Evolutionary conservation across 2,113 vertebrate species (phyloP), one percentile per base, ranked within the genome.

Genomic region (Apaloderma vittatum): DNA sequence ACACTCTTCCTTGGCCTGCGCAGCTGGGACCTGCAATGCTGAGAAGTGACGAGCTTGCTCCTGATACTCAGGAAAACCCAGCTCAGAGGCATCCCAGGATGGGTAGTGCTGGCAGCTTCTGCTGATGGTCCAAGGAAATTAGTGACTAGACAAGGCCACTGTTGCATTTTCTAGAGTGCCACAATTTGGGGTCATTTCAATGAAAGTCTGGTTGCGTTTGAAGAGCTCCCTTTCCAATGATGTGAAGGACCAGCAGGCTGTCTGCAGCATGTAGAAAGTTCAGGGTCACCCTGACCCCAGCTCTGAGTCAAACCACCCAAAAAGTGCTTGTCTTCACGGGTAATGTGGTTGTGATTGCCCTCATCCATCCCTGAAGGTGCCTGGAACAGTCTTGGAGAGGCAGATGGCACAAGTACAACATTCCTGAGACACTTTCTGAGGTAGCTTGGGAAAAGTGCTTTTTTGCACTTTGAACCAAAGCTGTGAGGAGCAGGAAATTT

Each of bases 131-230:
- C 30, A 26, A 21, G 18, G 40, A 68, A 86, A 76, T 74, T 9
- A 58, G 0, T 0, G 2, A 13, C 8, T 9, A 79, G n/a, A 45
- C 54, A 52, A 0, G 0, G 12, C 6, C 37, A 32, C 32, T 48
- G 85, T 5, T 43, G 36, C 11, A 2, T 68, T 68, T 80, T 24
- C 27, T 67, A 2, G 65, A 46, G 37, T 22, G 22, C 55, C 80
- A 80, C 36, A 61, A 15, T 13, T 68, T 58, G 36, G 46, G 15
- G 23, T 61, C 36, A 17, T 59, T 79, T 75, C 70, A 58, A 16
- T 61, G 58, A 34, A 68, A 82, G 20, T 6, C 70, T 78, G 37
- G 26, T 12, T 92, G 62, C n/a, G 24, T 22, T n/a, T 72, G 61
- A 65, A 37, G 71, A 68, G 54, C n/a, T 70, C 30, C 36, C 67